These are phyloP conservation scores for Menidia beryllina DNA, from an alignment of 2,113 vertebrate genomes.

Conservation along the genomic window DNA sequence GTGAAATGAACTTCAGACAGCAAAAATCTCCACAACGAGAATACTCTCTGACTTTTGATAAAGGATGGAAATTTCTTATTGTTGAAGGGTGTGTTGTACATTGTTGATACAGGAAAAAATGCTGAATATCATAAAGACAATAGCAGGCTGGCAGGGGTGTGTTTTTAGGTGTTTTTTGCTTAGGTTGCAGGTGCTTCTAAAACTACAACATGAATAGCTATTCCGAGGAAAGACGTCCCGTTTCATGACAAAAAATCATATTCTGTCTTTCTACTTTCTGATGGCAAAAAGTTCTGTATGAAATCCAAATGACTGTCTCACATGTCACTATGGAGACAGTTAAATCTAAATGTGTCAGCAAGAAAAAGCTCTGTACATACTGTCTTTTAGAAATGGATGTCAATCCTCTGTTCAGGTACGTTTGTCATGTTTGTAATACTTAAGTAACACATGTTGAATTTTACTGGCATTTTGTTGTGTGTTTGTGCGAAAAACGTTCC, in stretches of 20 bases:
- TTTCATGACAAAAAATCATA: conserved; percentile 31
- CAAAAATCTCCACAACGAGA: conserved; percentile 4
- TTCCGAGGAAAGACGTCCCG: conserved; percentile 1
- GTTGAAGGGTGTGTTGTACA: neutral
- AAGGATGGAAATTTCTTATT: neutral
- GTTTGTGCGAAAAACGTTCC: neutral
- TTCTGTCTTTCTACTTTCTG: conserved; percentile 14
- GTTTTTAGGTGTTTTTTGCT: conserved; percentile 30
- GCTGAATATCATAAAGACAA: conserved; percentile 17
- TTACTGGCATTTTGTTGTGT: neutral
- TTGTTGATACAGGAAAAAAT: conserved; percentile 47
- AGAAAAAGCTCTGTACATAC: conserved; percentile 5
- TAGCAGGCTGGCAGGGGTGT: conserved; percentile 5
- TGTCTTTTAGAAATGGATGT: neutral
- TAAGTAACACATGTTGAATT: neutral
- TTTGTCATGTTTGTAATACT: conserved; percentile 12
- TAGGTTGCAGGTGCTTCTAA: conserved; percentile 25
- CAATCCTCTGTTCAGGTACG: neutral
- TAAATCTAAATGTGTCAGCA: conserved; percentile 52
- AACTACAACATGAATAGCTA: conserved; percentile 23
- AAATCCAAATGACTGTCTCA: conserved; percentile 34
- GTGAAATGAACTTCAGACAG: neutral
- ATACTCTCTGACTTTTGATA: neutral
- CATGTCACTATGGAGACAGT: conserved; percentile 49
- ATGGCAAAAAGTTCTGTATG: conserved; percentile 23